Base-by-base conservation (phyloP, 2,113 vertebrate genomes). In the Ellobius talpinus region DNA sequence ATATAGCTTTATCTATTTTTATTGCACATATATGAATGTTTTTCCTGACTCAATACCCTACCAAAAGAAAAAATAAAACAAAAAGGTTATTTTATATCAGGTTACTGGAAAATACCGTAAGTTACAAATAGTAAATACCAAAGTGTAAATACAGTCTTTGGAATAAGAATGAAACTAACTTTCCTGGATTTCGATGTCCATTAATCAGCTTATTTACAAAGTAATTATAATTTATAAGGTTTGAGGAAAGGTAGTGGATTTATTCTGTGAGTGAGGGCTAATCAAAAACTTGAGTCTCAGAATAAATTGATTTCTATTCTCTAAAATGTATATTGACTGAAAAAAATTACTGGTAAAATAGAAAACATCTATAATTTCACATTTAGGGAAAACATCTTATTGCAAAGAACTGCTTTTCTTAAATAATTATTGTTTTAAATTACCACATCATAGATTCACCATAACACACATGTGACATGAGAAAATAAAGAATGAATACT, bases 401-500 rank as follows among this genome's bases (percentile, higher is more conserved):
- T 91, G 24, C 39, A 55, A 52, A 70, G 7, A 63, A 16, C 33
- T 23, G 13, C n/a, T 82, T 91, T 61, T 68, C 88, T 85, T 19
- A 89, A 78, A 55, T 33, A 42, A 19, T 74, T 73, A 73, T n/a
- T 50, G 19, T 66, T 92, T 92, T 79, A 79, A 92, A 89, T 36
- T 85, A 61, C 12, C 68, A 16, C 39, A 1, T 74, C 26, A 89
- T 33, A 79, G 4, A 23, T n/a, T 74, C 33, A 86, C 6, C 19
- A 39, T 66, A 21, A 61, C 50, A 58, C 68, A n/a, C 86, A 63
- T 33, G 33, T 86, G 82, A 52, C 74, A 52, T 58, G 47, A 6
- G 5, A 5, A n/a, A 33, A 17, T n/a, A 39, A 58, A 58, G 5
- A 58, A 58, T 58, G 10, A 16, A 2, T 50, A 65, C n/a, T 87